Conservation (phyloP, 1,140 invertebrate species). For the Octopus sinensis region DNA sequence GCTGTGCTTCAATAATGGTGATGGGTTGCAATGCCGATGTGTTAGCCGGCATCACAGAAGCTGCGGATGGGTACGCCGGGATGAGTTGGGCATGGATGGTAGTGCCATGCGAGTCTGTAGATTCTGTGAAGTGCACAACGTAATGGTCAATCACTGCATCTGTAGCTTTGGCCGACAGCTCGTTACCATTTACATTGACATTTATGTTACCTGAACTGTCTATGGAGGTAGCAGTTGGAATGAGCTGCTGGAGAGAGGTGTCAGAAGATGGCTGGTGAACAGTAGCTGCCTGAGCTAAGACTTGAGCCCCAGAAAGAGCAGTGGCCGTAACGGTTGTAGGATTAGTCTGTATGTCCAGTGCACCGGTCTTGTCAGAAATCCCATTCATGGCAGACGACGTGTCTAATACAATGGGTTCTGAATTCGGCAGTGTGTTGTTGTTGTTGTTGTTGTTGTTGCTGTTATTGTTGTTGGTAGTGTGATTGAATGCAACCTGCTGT, state of each 20-base stretch:
- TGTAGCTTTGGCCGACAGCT: background rate
- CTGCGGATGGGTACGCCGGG: constrained; percentile 29
- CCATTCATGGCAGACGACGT: background rate
- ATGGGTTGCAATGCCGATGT: constrained; percentile 38
- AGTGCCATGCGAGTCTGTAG: constrained; percentile 30
- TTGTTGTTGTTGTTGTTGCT: background rate
- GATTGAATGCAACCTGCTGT: background rate
- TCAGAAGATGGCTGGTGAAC: background rate
- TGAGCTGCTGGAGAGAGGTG: background rate
- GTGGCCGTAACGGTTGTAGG: background rate
- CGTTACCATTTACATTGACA: background rate
- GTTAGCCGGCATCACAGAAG: constrained; percentile 17
- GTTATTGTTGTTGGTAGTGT: background rate
- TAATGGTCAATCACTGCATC: constrained; percentile 36
- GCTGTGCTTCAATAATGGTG: constrained; percentile 45
- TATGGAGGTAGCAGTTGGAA: background rate
- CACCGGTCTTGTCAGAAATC: background rate
- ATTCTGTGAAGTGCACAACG: constrained; percentile 43
- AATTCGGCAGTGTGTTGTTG: background rate
- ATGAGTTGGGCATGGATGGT: constrained; percentile 44
- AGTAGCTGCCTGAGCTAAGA: background rate
- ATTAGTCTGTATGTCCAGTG: constrained; percentile 11
- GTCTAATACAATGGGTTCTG: background rate
- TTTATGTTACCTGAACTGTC: background rate
- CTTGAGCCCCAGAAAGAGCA: background rate